A percentile compares a stretch with the other conserved stretches of the same genome.
phyloP scores from a whole-genome alignment of 1,140 invertebrate genomes.

The Atopsyche davidsoni region DNA sequence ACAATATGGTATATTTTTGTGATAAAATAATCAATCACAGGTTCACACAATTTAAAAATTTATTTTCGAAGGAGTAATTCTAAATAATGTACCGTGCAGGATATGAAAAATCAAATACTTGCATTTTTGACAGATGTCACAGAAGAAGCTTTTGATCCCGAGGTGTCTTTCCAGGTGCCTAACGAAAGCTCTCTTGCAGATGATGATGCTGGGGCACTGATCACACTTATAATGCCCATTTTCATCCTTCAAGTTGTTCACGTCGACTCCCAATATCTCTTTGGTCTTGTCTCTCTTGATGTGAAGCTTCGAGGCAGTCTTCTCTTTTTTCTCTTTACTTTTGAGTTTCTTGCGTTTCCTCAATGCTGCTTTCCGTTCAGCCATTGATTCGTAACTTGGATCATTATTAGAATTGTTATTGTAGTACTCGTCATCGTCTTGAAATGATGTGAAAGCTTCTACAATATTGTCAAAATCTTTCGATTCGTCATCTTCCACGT shows the following conservation, averaged over 20 bases:
- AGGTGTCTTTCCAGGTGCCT: constrained; percentile 24
- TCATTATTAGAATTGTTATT: background rate
- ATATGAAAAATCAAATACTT: constrained; percentile 5
- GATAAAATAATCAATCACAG: no score
- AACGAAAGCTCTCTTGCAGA: constrained; percentile 13
- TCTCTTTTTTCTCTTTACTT: constrained; percentile 10
- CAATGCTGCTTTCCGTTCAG: background rate
- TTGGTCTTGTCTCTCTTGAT: constrained; percentile 8
- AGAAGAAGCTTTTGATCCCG: constrained; percentile 26
- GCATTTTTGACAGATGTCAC: constrained; percentile 27
- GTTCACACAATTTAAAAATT: background rate
- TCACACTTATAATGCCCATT: constrained; percentile 18
- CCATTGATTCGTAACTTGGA: background rate
- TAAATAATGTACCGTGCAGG: background rate
- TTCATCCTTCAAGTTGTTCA: constrained; percentile 12
- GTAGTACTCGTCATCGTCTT: constrained; percentile 4
- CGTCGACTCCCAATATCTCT: constrained; percentile 22
- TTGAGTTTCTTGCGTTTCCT: constrained; percentile 6
- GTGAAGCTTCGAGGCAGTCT: background rate
- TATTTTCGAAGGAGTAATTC: background rate
- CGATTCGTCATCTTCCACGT: constrained; percentile 3
- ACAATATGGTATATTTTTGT: background rate
- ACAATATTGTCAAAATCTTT: background rate
- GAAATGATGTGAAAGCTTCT: background rate
- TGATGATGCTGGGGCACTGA: constrained; percentile 17